phyloP scores from a whole-genome alignment of 2,113 vertebrate species.

The Galeopterus variegatus region DNA sequence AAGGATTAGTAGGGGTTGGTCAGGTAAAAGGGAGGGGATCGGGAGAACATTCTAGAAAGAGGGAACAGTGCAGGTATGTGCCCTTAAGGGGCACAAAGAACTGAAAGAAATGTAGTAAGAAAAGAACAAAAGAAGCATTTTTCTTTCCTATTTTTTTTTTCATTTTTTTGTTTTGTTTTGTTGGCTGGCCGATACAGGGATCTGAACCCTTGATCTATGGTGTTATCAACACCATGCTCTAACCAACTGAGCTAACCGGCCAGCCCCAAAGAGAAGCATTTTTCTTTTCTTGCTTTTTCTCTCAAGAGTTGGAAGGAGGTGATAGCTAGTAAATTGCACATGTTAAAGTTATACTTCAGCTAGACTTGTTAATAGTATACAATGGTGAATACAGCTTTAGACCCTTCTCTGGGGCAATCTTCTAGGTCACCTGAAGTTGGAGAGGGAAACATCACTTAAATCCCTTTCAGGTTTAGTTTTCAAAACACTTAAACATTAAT shows the following conservation, averaged over 20 bases:
- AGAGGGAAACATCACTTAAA: not conserved
- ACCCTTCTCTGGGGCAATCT: not conserved
- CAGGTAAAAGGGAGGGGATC: not conserved
- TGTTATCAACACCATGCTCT: too few species aligned
- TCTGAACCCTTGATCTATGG: too few species aligned
- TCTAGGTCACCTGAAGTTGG: conserved; percentile 19
- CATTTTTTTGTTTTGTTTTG: conserved; percentile 13
- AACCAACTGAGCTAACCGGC: too few species aligned
- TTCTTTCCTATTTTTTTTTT: not conserved
- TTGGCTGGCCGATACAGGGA: too few species aligned
- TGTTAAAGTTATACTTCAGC: too few species aligned
- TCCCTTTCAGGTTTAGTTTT: conserved; percentile 68
- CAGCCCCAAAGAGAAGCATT: not conserved
- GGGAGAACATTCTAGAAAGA: not conserved
- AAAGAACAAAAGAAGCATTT: conserved; percentile 20
- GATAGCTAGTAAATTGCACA: too few species aligned
- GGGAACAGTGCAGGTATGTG: not conserved
- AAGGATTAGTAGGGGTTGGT: not conserved
- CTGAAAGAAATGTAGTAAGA: not conserved
- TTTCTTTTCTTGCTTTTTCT: not conserved
- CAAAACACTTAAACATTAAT: conserved; percentile 56
- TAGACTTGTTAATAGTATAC: not conserved
- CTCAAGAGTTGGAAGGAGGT: not conserved
- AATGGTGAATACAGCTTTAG: not conserved
- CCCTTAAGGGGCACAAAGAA: not conserved